Percentiles rank a stretch among this genome's conserved stretches.
phyloP scores from a whole-genome alignment of 2,888 invertebrate species.

The Phymatocera aterrima region DNA sequence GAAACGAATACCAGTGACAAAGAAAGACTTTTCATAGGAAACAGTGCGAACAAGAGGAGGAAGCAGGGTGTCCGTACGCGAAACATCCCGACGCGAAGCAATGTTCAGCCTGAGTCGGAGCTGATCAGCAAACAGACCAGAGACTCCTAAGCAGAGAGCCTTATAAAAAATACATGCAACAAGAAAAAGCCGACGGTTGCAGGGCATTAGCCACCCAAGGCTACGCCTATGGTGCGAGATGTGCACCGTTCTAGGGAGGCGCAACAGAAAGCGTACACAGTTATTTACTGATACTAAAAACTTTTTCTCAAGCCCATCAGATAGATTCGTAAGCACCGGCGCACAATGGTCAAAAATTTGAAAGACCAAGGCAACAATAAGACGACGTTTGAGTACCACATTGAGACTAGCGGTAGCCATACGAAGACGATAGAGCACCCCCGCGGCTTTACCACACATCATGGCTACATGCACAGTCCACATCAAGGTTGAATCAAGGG shows the following conservation, averaged over 20 bases:
- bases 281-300: not conserved
- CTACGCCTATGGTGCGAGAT: not conserved
- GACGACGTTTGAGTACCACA: not conserved
- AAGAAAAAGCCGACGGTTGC: not conserved
- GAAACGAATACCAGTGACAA: not conserved
- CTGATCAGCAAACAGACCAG: not conserved
- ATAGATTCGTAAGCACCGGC: not conserved
- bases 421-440: not conserved
- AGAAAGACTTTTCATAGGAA: not conserved
- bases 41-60: not conserved
- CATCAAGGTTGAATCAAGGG: not conserved
- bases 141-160: not conserved
- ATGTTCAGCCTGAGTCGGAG: not conserved
- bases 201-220: not conserved
- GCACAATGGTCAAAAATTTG: slow-evolving; percentile 12
- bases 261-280: not conserved
- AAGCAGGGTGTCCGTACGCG: not conserved
- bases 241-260: not conserved
- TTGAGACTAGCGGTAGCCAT: not conserved
- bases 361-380: slow-evolving; percentile 7
- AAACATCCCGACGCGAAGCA: not conserved
- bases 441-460: not conserved
- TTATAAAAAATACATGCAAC: not conserved
- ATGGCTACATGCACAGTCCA: not conserved
- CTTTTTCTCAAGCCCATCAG: not conserved